Percentiles rank a stretch among this genome's conserved stretches.
phyloP scores from a whole-genome alignment of 1,140 invertebrate genomes.

The Microplitis demolitor region DNA sequence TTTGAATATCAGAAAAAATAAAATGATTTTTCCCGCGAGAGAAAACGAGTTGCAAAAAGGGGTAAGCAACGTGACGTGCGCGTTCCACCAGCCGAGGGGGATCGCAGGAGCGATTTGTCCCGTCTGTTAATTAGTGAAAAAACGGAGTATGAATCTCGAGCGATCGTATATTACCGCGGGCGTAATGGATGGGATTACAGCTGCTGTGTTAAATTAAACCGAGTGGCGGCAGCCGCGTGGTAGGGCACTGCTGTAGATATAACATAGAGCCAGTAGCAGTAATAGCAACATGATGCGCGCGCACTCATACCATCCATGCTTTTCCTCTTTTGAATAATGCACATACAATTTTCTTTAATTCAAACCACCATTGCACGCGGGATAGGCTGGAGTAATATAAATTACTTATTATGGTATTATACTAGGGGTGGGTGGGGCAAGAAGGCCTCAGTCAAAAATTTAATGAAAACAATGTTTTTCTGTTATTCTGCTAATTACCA shows the following conservation, averaged over 20 bases:
- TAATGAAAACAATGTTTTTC: too few species aligned
- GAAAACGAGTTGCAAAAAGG: constrained; percentile 1
- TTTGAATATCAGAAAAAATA: constrained; percentile 15
- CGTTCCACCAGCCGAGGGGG: constrained; percentile 31
- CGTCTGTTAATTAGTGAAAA: constrained; percentile 65
- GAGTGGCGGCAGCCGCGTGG: constrained; percentile 50
- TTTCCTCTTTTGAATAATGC: background rate
- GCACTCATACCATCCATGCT: background rate
- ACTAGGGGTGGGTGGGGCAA: too few species aligned
- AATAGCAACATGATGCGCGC: constrained; percentile 14
- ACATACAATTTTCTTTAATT: background rate
- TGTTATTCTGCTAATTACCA: too few species aligned
- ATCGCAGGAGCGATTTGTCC: constrained; percentile 62
- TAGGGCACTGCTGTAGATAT: background rate
- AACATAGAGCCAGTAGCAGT: background rate
- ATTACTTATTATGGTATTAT: too few species aligned
- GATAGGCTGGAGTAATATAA: too few species aligned
- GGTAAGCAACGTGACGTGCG: background rate
- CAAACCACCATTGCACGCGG: too few species aligned
- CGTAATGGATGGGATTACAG: constrained; percentile 64
- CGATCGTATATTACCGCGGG: constrained; percentile 62
- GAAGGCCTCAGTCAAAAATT: too few species aligned
- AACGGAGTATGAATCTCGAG: constrained; percentile 64
- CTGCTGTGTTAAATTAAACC: constrained; percentile 64
- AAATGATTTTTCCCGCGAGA: constrained; percentile 11